These are phyloP conservation scores for Xestobium rufovillosum DNA, from an alignment of 2,888 invertebrate species.

Conservation along the genomic window DNA sequence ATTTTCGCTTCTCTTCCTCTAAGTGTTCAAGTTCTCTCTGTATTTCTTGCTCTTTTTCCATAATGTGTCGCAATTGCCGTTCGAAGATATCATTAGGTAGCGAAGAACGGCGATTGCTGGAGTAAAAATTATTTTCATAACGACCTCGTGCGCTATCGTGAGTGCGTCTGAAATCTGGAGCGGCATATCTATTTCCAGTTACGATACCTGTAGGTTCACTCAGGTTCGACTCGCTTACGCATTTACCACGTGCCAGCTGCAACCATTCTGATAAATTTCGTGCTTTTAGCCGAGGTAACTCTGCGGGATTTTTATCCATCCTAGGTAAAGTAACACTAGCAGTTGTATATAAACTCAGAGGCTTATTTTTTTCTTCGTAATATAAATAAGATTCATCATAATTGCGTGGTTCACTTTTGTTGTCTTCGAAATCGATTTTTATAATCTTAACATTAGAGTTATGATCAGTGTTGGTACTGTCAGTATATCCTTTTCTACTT, in stretches of 20 bases:
- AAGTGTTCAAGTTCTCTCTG: constrained; percentile 57
- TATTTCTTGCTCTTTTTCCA: constrained; percentile 60
- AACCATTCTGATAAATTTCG: constrained; percentile 47
- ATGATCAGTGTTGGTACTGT: too few species aligned
- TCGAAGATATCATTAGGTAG: constrained; percentile 59
- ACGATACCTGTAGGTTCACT: constrained; percentile 27
- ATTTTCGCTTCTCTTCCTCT: constrained; percentile 49
- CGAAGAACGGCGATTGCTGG: constrained; percentile 46
- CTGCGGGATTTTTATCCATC: too few species aligned
- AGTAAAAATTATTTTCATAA: constrained; percentile 8
- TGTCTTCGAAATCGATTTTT: too few species aligned
- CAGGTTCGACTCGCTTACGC: constrained; percentile 31
- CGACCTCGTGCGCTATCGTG: too few species aligned
- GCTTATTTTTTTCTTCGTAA: constrained; percentile 14
- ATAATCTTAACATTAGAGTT: too few species aligned
- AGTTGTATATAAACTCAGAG: constrained; percentile 15
- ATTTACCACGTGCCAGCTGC: constrained; percentile 41
- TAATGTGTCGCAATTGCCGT: constrained; percentile 57
- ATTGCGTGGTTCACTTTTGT: too few species aligned
- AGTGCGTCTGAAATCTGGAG: too few species aligned
- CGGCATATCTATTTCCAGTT: constrained; percentile 16
- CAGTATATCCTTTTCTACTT: constrained; percentile 45
- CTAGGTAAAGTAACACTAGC: constrained; percentile 17
- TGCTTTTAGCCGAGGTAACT: constrained; percentile 37
- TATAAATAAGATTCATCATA: constrained; percentile 11